Evolutionary conservation across 64 coral and sea anemone genomes (phyloP).

Genomic region (Orbicella faveolata): DNA sequence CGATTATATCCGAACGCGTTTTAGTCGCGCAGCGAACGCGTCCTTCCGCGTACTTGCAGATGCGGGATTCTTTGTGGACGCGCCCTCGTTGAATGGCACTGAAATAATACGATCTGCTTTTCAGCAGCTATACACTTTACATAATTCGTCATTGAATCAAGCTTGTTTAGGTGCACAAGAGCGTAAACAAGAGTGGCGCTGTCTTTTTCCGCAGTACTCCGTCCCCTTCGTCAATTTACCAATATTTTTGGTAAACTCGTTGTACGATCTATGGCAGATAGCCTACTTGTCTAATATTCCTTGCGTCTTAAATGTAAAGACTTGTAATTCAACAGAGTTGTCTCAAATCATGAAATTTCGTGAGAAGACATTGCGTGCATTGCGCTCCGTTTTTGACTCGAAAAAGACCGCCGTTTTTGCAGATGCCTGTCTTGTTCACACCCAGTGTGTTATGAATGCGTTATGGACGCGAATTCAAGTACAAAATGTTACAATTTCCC

Average conservation of each 20-base stretch:
- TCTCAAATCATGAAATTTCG: conserved; percentile 26
- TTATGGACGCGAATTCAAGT: conserved; percentile 38
- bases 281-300: background rate
- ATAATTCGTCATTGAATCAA: conserved; percentile 41
- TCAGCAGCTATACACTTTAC: conserved; percentile 23
- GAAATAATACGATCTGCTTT: conserved; percentile 1
- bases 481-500: conserved; percentile 12
- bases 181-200: conserved; percentile 15
- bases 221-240: conserved; percentile 5
- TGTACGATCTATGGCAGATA: conserved; percentile 59
- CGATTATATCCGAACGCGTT: conserved; percentile 36
- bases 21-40: conserved; percentile 7
- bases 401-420: conserved; percentile 8
- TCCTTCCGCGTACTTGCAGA: conserved; percentile 46
- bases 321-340: conserved; percentile 12
- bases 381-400: conserved; percentile 6
- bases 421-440: conserved; percentile 41
- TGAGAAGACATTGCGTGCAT: conserved; percentile 12
- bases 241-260: conserved; percentile 32
- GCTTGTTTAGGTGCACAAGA: conserved; percentile 38
- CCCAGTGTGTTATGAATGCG: conserved; percentile 29
- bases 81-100: conserved; percentile 27
- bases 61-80: conserved; percentile 39
- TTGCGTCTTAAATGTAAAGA: conserved; percentile 32
- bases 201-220: conserved; percentile 33